phyloP scores from a whole-genome alignment of 2,113 vertebrate species.

The Anas platyrhynchos region DNA sequence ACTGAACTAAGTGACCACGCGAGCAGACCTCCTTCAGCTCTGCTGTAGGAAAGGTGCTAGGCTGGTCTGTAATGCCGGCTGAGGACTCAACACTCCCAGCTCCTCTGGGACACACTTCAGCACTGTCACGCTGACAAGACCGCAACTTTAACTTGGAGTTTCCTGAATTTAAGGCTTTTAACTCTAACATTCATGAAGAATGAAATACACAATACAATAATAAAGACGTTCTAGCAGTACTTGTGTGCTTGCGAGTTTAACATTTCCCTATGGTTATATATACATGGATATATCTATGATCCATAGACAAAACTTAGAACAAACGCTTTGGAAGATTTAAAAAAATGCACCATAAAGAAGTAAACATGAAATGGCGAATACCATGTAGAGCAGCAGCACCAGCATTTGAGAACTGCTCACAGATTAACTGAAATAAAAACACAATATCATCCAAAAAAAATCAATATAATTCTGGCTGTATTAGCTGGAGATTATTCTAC shows the following conservation, averaged over 20 bases:
- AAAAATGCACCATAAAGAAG: not conserved
- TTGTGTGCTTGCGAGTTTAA: not conserved
- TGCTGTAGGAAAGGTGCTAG: not conserved
- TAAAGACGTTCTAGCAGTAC: not conserved
- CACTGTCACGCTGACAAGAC: not conserved
- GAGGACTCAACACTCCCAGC: not conserved
- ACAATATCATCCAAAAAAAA: not conserved
- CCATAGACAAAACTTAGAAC: not conserved
- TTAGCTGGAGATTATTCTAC: not conserved
- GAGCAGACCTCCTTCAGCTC: not conserved
- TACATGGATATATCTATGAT: not conserved
- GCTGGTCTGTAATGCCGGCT: not conserved
- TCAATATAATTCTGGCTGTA: not conserved
- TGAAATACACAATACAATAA: not conserved
- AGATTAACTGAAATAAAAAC: not conserved
- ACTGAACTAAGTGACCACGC: not conserved
- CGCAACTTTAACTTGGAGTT: not conserved
- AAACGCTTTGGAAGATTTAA: not conserved
- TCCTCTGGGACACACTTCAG: not conserved
- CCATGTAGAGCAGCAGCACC: not conserved
- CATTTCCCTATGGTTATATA: not conserved
- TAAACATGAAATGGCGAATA: not conserved
- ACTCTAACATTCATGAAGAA: not conserved
- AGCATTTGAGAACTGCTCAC: not conserved
- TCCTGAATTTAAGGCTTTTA: not conserved